Evolutionary conservation across 2,113 vertebrate species (phyloP), one percentile per base, ranked within the genome.

Genomic region (Recurvirostra avosetta): DNA sequence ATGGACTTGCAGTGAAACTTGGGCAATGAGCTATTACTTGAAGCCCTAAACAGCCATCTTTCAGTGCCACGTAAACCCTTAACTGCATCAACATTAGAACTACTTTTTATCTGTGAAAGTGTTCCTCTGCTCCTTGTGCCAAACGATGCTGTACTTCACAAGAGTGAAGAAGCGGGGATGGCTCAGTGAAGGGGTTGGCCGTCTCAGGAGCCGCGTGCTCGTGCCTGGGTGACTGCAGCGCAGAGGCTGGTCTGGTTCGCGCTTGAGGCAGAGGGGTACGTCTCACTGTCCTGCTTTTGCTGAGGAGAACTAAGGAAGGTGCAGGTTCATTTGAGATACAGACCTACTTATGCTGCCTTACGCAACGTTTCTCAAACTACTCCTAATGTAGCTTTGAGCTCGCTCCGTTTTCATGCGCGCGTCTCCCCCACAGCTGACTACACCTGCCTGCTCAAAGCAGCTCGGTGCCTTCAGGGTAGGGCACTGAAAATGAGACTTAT

Each of bases 371-470:
- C 58, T 72, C n/a, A n/a, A 12, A 17, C 36, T 43, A 6, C 45
- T 26, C 12, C 66, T 27, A 13, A 2, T 6, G 27, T 30, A 41
- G 75, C 36, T 71, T 25, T 14, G 55, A 56, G 63, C 55, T 63
- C 26, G 43, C 36, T 16, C 18, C 34, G 34, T 17, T 68, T 75
- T 23, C 32, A 12, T 1, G 1, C 0, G 2, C 0, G 0, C 3
- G 8, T 49, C 8, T 30, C 7, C 18, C 9, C 25, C 29, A 11
- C 29, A 61, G n/a, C 55, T 36, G 18, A 10, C 36, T 63, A 32
- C 22, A 38, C 36, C 56, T 21, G 27, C 11, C 21, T 41, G 40
- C 68, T 74, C 47, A 14, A 3, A 45, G 73, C 58, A 73, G 27
- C 66, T 58, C 1, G 0, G 22, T n/a, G 38, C 52, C 38, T 47